Evolutionary conservation across 2,888 invertebrate species (phyloP), one percentile per base, ranked within the genome.

Genomic region (Eilema sororculum): DNA sequence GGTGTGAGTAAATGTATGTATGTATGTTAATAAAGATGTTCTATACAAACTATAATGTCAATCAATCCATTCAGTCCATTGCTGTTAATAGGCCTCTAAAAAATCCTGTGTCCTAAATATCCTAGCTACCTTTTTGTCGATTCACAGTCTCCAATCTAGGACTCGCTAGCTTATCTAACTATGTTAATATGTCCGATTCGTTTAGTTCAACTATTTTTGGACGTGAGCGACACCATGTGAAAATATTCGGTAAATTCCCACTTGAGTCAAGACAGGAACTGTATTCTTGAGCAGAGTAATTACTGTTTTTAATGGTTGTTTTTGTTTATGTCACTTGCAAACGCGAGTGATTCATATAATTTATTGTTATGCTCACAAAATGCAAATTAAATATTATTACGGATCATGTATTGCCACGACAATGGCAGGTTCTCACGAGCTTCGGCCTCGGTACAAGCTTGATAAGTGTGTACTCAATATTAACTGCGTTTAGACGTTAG

Each of bases 341-440:
- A 73, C 65, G 30, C n/a, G 56, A 74, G 63, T 78, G 82, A 78
- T 79, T 83, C 79, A 83, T 69, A 71, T 74, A 76, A 77, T 73
- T 80, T 74, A 77, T 81, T 75, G 76, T 80, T 76, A 78, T 73
- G 72, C 67, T 74, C 57, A 71, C 67, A 74, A 76, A 78, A 78
- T 74, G 73, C 58, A 81, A 81, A 81, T 82, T 72, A 81, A 81
- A 72, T 81, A 76, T 76, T 78, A 79, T 79, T 75, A 75, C 65
- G 73, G 62, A 66, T 73, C 66, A 83, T 82, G 84, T 84, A 85
- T 81, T 75, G 74, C 77, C 76, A 73, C 67, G 69, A 76, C 79
- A 79, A 76, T 78, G 69, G 63, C 72, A 79, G 81, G 79, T 88
- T 87, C 88, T 83, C 87, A 87, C 79, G 78, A 71, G 75, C 63